Evolutionary conservation across 2,113 vertebrate species (phyloP).

Genomic region (Tyto alba): DNA sequence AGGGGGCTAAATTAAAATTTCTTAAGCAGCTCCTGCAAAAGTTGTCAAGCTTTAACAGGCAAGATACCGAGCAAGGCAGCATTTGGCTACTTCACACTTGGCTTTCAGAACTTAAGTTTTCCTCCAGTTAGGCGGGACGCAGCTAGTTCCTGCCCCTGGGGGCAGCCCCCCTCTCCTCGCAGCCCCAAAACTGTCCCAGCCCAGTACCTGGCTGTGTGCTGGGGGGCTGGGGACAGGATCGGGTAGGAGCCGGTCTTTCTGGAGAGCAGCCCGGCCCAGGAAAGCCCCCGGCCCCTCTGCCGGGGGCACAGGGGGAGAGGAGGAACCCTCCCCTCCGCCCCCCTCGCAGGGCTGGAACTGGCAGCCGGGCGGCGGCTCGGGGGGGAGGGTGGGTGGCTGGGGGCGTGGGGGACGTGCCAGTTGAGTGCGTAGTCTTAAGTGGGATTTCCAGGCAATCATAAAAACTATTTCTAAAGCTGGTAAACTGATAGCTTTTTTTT

Average conservation of each 20-base stretch:
- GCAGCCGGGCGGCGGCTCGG: background rate
- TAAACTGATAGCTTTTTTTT: too few relatives aligned
- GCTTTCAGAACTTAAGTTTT: background rate
- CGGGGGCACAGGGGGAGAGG: rapidly evolving
- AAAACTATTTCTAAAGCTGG: background rate
- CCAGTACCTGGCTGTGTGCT: rapidly evolving
- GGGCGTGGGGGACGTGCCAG: rapidly evolving
- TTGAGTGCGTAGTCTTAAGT: rapidly evolving
- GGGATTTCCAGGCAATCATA: too few relatives aligned
- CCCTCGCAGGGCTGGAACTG: background rate
- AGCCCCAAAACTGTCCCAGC: background rate
- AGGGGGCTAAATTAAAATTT: too few relatives aligned
- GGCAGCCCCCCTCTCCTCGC: background rate
- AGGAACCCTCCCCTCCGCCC: too few relatives aligned
- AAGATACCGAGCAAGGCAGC: background rate
- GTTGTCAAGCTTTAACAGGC: background rate
- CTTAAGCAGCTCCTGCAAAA: background rate
- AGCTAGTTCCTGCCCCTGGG: rapidly evolving
- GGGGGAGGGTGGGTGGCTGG: background rate
- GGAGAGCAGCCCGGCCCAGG: too few relatives aligned
- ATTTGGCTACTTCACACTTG: background rate
- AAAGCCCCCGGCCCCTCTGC: background rate
- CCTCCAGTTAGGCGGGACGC: rapidly evolving
- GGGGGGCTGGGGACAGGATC: background rate
- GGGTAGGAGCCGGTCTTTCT: rapidly evolving